Evolutionary conservation across 2,888 invertebrate genomes (phyloP), one percentile per base, ranked within the genome.

Genomic region (Drosophila mayaguana): DNA sequence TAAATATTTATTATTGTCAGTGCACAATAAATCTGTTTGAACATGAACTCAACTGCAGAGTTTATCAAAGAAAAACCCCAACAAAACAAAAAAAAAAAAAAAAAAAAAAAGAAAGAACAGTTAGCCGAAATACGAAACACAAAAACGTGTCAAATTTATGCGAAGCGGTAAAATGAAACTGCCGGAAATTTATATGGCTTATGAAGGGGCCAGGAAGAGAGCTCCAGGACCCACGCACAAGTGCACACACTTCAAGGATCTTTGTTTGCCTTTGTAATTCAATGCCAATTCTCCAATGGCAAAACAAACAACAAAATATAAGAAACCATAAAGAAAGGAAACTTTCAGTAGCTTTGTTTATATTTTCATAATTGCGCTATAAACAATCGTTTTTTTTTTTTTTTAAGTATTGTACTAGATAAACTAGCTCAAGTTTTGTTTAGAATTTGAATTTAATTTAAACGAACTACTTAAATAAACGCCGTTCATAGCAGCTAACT

Each of bases 101-200:
- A 46, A 25, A 4, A 25, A 46, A 16, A 18, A 11, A 42, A 18
- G 11, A 42, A 36, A 60, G 75, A 61, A 62, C 62, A 34, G 50
- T 53, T 50, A 22, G 55, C 38, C 42, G n/a, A n/a, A n/a, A n/a
- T n/a, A n/a, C n/a, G n/a, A 66, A 75, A 38, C 32, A 57, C 40
- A 57, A 67, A 61, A 68, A 72, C 68, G 78, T 76, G 72, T 68
- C 67, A 65, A 80, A 72, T 80, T 76, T 75, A 78, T 79, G 72
- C 79, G 76, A 84, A 84, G 79, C 76, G 85, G 73, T 88, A 73
- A 88, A 81, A 78, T 51, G 69, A 69, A 82, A 83, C 82, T 79
- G 79, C 73, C 88, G 76, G 85, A 88, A 81, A 88, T 83, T 88
- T 83, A 81, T 88, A 83, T 84, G 70, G 82, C 88, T 83, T 83